Evolutionary conservation across 2,797 vertebrate genomes (phyloP), one percentile per base, ranked within the genome.

Genomic region (Acanthiza pusilla): DNA sequence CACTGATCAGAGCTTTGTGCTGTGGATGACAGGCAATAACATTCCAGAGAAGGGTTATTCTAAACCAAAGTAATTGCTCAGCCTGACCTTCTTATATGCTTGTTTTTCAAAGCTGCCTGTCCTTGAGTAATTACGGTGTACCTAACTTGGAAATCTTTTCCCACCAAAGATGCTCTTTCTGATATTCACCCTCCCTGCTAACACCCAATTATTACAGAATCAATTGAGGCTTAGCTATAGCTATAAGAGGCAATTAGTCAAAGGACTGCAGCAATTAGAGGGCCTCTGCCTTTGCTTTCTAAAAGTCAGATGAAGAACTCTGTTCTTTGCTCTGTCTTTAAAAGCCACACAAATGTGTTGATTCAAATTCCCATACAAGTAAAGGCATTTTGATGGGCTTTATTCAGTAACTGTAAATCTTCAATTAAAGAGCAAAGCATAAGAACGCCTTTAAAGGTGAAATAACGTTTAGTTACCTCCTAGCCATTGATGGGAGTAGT

Each of bases 51-150:
- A 95, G 68, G 18, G 26, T 83, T 94, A 63, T 93, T 91, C 55
- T 83, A 75, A 94, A 83, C 57, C 32, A 83, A 94, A 96, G 89
- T 89, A 96, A 91, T 85, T 94, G 54, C 58, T 91, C 40, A 43
- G 22, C 55, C 61, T 91, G 92, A 94, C 92, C 68, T 96, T 92
- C 84, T 60, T 51, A 67, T 43, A 66, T 16, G 47, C 67, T 94
- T 92, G 68, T 60, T 94, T 96, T 91, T 91, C 92, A 95, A 70
- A 94, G 73, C 83, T 80, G 48, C 32, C 84, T 89, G 78, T 60
- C 61, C 75, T 93, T 94, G 89, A 88, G 68, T 94, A 95, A 96
- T 96, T 94, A 63, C 68, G 85, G 21, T 30, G 42, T 66, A 75
- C 61, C 77, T 93, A 70, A 70, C 73, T 53, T 54, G 79, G 43